A percentile compares a stretch with the other conserved stretches of the same genome.
Evolutionary conservation across 2,113 vertebrate genomes (phyloP).

Genomic region (Gymnogyps californianus): DNA sequence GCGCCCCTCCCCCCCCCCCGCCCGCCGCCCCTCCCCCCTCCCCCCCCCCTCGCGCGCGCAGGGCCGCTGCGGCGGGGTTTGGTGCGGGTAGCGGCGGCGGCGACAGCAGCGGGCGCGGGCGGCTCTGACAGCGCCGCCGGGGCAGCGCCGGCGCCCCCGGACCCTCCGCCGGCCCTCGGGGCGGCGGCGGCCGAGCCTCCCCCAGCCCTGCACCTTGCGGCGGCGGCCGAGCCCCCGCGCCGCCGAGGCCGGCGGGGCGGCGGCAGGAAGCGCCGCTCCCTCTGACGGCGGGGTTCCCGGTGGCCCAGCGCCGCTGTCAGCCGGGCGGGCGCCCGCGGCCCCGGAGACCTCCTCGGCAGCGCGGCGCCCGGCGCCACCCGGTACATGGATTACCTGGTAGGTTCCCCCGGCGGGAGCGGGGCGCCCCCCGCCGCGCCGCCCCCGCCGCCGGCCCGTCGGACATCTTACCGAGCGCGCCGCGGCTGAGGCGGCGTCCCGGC

Average conservation of each 20-base stretch:
- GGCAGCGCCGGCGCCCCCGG: neutral
- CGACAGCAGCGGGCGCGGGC: neutral
- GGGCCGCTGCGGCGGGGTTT: neutral
- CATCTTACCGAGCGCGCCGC: neutral
- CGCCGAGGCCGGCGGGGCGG: neutral
- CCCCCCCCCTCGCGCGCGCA: neutral
- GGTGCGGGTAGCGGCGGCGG: neutral
- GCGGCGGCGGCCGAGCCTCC: neutral
- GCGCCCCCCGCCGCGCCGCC: neutral
- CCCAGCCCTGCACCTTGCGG: neutral
- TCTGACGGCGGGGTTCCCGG: neutral
- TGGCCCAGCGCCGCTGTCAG: neutral
- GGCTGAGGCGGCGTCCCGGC: neutral
- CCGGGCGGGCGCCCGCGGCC: neutral
- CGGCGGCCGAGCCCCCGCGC: neutral
- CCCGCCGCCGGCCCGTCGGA: neutral
- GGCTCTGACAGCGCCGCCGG: neutral
- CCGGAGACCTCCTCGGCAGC: neutral
- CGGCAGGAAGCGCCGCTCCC: neutral
- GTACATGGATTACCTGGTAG: conserved; percentile 43
- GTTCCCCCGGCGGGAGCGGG: neutral
- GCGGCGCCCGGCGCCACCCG: neutral
- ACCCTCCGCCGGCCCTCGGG: neutral
- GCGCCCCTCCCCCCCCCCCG: neutral
- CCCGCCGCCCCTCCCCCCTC: neutral